Percentiles rank a stretch among this genome's conserved stretches.
phyloP scores from a whole-genome alignment of 2,888 invertebrate genomes.

The Callimorpha dominula region DNA sequence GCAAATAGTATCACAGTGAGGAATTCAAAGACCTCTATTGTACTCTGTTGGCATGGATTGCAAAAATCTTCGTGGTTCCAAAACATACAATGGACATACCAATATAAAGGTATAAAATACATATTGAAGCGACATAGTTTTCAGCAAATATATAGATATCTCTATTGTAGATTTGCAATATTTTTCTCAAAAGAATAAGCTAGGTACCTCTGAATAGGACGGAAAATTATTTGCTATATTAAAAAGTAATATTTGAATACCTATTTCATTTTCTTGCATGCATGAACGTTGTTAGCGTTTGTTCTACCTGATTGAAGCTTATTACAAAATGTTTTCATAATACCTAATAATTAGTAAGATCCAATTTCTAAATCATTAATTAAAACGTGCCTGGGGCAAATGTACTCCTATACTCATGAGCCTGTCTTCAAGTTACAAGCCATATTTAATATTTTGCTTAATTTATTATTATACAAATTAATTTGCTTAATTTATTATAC shows the following conservation, averaged over 20 bases:
- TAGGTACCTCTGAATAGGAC: neutral
- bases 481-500: too few species aligned
- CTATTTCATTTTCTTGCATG: neutral
- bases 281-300: neutral
- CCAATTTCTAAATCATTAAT: too few species aligned
- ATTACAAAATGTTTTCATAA: neutral
- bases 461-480: too few species aligned
- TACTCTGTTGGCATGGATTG: slow-evolving; percentile 2
- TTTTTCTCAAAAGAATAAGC: neutral
- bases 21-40: slow-evolving; percentile 1
- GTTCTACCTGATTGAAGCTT: neutral
- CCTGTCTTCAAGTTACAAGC: too few species aligned
- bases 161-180: neutral
- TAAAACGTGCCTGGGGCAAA: too few species aligned
- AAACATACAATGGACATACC: neutral
- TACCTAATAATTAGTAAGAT: neutral
- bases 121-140: neutral
- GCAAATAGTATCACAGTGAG: neutral
- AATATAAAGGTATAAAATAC: neutral
- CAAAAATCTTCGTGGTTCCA: neutral
- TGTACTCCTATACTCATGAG: too few species aligned
- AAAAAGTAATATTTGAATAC: neutral
- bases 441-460: too few species aligned
- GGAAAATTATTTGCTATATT: neutral
- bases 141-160: neutral